Percentiles rank a stretch among this genome's conserved stretches.
Conservation (phyloP, 2,113 vertebrate species). For the Toxostoma redivivum region DNA sequence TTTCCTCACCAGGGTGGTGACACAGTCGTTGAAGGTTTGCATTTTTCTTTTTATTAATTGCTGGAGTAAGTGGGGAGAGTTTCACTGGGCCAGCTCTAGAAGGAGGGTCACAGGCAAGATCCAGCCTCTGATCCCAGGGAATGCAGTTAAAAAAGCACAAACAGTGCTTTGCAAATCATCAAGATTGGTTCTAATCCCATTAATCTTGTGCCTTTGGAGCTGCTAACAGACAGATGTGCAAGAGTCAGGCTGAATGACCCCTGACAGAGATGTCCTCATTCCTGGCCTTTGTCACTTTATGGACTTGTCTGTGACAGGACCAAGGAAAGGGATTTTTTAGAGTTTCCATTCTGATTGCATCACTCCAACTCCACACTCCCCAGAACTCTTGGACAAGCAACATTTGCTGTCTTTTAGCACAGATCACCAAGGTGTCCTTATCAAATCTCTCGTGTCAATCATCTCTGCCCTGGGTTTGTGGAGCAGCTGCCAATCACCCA, state of each 20-base stretch:
- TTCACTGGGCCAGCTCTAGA: neutral
- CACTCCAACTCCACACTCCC: neutral
- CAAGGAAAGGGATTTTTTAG: neutral
- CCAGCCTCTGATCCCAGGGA: neutral
- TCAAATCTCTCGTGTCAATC: neutral
- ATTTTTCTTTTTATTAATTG: neutral
- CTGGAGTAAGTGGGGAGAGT: neutral
- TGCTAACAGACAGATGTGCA: neutral
- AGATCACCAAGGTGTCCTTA: neutral
- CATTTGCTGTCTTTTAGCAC: neutral
- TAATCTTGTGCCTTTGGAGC: neutral
- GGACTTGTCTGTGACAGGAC: neutral
- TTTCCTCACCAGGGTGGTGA: neutral
- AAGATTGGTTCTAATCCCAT: neutral
- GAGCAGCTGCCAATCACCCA: neutral
- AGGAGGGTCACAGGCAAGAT: neutral
- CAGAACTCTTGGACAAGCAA: neutral
- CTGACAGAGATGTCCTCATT: neutral
- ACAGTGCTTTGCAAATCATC: neutral
- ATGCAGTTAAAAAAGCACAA: neutral
- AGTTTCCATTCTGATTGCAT: neutral
- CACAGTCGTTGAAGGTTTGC: neutral
- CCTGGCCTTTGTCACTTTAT: neutral
- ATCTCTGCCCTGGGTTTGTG: neutral
- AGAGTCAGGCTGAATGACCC: neutral